Evolutionary conservation across 2,888 invertebrate genomes (phyloP), one percentile per base, ranked within the genome.

Genomic region (Hirtodrosophila confusa): DNA sequence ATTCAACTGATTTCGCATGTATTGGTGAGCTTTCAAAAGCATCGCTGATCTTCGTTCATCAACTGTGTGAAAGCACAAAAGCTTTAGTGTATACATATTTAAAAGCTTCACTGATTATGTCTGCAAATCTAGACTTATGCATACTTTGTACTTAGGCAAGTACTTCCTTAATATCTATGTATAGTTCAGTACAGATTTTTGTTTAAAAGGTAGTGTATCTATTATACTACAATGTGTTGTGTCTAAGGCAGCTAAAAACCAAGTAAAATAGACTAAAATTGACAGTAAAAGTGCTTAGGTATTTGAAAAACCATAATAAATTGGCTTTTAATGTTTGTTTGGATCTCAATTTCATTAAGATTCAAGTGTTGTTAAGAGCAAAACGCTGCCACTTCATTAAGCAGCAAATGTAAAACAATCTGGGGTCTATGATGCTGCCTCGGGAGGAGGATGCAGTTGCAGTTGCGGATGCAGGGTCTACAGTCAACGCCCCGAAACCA

Each of bases 401-500:
- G 37, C 44, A 17, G 24, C 8, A 31, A 68, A 51, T 48, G 31
- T 12, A 47, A 47, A 69, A 55, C 31, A 40, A 40, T 47, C 27
- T n/a, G 12, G 33, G 10, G 36, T 39, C 6, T 27, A 7, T 29
- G 29, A 9, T 27, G 36, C 9, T 56, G 41, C 24, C 35, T 4
- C 10, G 2, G 23, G 41, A 31, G 45, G 6, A 40, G 9, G 9
- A 40, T 10, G n/a, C 5, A 44, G 9, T 4, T 17, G 27, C 27
- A 3, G 27, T 4, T 27, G 27, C 27, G 7, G 36, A 11, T 45
- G 33, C 17, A 4, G 12, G 9, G 3, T 23, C 3, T 35, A 47
- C 49, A 49, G 63, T 63, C 37, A 56, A 74, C 41, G 75, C 58
- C 55, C 69, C 31, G 36, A 9, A 60, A 61, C 43, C 48, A 40